Conservation (phyloP, 2,113 vertebrate genomes). For the Semnornis frantzii region DNA sequence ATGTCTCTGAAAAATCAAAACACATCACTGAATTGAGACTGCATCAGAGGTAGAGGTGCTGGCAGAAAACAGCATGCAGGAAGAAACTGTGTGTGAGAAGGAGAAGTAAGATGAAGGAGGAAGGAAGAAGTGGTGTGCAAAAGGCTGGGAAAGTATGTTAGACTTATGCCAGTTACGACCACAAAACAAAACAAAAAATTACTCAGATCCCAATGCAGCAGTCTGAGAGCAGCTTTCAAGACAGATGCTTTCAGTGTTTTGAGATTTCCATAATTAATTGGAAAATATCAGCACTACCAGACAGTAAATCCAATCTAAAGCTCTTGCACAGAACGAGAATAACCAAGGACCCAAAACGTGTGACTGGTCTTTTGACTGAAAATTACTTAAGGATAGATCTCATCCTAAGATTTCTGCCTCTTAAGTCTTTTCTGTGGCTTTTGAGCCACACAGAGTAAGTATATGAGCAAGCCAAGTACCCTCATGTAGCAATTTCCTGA, state of each 20-base stretch:
- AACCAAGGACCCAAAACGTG: not conserved
- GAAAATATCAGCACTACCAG: not conserved
- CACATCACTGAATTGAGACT: not conserved
- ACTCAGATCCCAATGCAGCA: not conserved
- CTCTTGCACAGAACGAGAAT: not conserved
- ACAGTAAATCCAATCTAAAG: not conserved
- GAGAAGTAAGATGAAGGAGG: not conserved
- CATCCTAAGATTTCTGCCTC: not conserved
- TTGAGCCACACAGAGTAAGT: not conserved
- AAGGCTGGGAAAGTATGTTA: not conserved
- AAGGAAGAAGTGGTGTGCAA: not conserved
- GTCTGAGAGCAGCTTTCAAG: not conserved
- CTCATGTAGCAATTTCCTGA: not conserved
- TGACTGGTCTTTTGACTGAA: not conserved
- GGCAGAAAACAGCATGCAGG: not conserved
- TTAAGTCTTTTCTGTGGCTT: not conserved
- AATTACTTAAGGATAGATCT: not conserved
- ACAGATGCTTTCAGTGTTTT: not conserved
- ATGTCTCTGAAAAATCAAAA: constrained; percentile 8
- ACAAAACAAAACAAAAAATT: not conserved
- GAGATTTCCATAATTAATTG: not conserved
- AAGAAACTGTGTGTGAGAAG: not conserved
- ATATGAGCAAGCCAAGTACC: not conserved
- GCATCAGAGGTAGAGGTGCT: not conserved
- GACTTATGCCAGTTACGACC: not conserved